Conservation (phyloP, 2,888 invertebrate species). For the Hyalella azteca region DNA sequence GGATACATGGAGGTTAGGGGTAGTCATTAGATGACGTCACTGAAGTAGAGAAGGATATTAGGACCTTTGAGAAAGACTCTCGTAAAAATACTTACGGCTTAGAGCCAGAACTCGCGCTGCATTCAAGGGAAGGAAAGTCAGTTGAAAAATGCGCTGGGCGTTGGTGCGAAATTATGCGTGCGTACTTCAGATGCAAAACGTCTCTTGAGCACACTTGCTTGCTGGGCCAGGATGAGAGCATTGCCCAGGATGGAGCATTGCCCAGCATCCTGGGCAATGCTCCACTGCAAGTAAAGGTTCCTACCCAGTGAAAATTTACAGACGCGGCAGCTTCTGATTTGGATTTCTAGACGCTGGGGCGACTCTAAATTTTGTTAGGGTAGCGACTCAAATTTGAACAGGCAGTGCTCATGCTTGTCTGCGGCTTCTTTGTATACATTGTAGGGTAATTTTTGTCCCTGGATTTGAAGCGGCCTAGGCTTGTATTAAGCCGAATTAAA, state of each 20-base stretch:
- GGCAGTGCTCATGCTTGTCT: no score
- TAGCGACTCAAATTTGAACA: background rate
- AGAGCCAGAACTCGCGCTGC: no score
- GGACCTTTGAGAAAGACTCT: background rate
- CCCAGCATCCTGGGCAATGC: background rate
- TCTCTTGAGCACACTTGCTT: background rate
- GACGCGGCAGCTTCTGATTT: background rate
- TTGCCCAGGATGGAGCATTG: no score
- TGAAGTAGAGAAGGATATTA: background rate
- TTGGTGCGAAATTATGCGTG: conserved; percentile 9
- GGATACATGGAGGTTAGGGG: conserved; percentile 1
- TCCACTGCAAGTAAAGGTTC: background rate
- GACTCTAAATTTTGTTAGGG: background rate
- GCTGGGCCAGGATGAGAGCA: no score
- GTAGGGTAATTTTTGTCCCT: no score
- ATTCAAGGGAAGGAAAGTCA: background rate
- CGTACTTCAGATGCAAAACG: background rate
- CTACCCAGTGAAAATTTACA: background rate
- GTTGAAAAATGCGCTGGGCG: conserved; percentile 9
- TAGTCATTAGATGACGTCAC: background rate
- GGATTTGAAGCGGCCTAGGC: no score
- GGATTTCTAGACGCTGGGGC: background rate
- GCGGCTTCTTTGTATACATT: no score
- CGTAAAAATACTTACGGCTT: background rate
- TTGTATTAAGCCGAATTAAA: no score